Evolutionary conservation across 2,113 vertebrate species (phyloP).

Genomic region (Peucedramus taeniatus): DNA sequence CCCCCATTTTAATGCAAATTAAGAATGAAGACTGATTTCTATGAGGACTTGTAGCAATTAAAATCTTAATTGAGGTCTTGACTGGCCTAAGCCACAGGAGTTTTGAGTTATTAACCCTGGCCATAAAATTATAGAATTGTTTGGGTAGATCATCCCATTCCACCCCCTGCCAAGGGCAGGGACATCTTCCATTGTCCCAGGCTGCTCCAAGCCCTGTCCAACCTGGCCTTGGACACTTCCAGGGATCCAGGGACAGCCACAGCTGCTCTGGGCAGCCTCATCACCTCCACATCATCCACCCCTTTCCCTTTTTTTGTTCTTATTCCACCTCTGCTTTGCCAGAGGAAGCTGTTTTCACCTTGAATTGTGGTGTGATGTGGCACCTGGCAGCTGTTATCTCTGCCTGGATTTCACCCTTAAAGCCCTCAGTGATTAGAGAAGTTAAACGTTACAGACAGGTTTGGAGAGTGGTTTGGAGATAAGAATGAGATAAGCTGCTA

Average conservation of each 20-base stretch:
- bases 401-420: neutral
- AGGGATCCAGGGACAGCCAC: neutral
- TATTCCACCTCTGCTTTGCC: neutral
- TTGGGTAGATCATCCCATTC: neutral
- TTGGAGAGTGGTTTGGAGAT: neutral
- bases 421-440: neutral
- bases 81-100: neutral
- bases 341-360: neutral
- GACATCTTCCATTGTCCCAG: accelerated
- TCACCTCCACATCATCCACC: neutral
- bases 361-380: neutral
- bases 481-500: neutral
- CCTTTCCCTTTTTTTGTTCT: neutral
- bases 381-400: neutral
- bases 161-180: neutral
- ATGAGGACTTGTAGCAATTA: neutral
- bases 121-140: neutral
- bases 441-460: neutral
- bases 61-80: neutral
- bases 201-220: accelerated
- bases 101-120: neutral
- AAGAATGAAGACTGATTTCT: neutral
- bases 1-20: neutral
- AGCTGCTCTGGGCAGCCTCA: neutral
- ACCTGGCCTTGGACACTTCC: accelerated